These are phyloP conservation scores for Carassius carassius DNA, from an alignment of 2,113 vertebrate genomes.

Conservation along the genomic window DNA sequence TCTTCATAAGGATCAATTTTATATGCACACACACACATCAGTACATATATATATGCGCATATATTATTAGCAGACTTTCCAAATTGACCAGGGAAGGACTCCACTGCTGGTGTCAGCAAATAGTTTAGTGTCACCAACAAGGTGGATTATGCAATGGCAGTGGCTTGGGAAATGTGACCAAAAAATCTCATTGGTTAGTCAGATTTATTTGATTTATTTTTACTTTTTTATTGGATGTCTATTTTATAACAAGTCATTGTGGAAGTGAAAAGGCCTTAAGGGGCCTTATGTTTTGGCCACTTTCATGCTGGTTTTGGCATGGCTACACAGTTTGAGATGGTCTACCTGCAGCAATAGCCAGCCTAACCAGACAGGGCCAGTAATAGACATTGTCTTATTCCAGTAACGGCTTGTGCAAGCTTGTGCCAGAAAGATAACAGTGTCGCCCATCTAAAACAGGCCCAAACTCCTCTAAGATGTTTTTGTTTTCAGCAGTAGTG, in stretches of 20 bases:
- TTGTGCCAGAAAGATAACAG: constrained; percentile 9
- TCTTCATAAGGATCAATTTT: neutral
- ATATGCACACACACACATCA: neutral
- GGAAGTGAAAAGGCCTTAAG: neutral
- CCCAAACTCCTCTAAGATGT: neutral
- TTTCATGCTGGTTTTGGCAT: neutral
- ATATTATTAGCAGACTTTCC: neutral
- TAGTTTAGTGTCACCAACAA: neutral
- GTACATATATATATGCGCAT: neutral
- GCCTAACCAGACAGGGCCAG: neutral
- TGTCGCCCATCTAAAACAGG: neutral
- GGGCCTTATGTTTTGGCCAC: neutral
- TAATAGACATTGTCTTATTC: neutral
- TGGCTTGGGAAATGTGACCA: neutral
- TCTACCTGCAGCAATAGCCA: constrained; percentile 3
- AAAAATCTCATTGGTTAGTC: neutral
- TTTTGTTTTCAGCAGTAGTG: neutral
- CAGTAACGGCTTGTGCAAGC: constrained; percentile 12
- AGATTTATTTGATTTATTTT: neutral
- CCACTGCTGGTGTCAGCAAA: constrained; percentile 6
- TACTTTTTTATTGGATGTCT: neutral
- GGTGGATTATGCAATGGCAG: neutral
- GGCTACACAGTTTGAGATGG: neutral
- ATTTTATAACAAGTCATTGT: neutral
- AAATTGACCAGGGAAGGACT: neutral